Percentiles rank a stretch among this genome's conserved stretches.
Evolutionary conservation across 2,797 vertebrate species (phyloP).

Genomic region (Mus spretus): DNA sequence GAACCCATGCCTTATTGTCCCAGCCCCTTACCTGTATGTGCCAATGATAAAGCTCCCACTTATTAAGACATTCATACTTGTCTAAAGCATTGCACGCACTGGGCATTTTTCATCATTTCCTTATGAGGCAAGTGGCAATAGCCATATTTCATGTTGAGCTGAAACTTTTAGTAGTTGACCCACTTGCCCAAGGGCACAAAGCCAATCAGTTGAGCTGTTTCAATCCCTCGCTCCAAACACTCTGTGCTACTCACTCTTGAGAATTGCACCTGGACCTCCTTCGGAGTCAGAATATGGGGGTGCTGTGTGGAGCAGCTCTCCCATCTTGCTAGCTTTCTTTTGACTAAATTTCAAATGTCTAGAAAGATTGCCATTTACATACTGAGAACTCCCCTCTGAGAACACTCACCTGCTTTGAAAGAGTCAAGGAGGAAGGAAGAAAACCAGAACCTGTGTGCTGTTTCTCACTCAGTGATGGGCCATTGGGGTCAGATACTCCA

Average conservation of each 20-base stretch:
- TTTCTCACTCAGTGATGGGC: background rate
- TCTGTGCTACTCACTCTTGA: background rate
- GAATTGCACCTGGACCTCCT: conserved; percentile 5
- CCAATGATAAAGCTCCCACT: conserved; percentile 17
- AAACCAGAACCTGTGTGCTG: background rate
- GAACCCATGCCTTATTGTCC: background rate
- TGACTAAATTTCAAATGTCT: background rate
- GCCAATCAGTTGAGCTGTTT: conserved; percentile 43
- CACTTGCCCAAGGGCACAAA: conserved; percentile 37
- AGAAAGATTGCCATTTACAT: background rate
- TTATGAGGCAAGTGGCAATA: conserved; percentile 51
- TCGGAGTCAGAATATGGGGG: background rate
- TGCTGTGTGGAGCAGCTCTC: background rate
- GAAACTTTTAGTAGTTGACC: conserved; percentile 1
- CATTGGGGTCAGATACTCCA: background rate
- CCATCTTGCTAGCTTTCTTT: conserved; percentile 1
- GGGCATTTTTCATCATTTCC: conserved; percentile 65
- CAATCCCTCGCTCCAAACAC: background rate
- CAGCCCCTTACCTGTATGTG: conserved; percentile 14
- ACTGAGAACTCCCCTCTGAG: background rate
- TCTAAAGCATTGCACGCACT: background rate
- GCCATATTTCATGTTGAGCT: conserved; percentile 45
- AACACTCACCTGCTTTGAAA: conserved; percentile 25
- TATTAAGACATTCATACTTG: conserved; percentile 61
- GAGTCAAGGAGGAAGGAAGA: background rate